Evolutionary conservation across 2,113 vertebrate genomes (phyloP), one percentile per base, ranked within the genome.

Genomic region (Tichodroma muraria): DNA sequence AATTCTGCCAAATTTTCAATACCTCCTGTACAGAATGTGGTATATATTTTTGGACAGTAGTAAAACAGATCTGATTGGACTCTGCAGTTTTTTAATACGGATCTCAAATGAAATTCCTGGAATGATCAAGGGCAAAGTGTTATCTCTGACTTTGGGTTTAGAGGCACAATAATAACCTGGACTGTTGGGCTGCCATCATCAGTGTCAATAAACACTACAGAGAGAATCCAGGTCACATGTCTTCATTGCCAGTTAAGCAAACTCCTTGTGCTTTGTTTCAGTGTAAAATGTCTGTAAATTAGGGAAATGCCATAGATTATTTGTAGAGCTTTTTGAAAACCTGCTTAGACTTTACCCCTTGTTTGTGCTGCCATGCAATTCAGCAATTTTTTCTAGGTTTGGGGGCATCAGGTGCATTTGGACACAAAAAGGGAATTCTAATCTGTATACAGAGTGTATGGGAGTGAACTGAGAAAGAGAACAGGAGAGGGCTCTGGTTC

Each of bases 301-400:
- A 20, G 1, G 1, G 38, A 53, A 81, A 49, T 52, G 19, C 8
- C 4, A 4, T 7, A 47, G 42, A 31, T 5, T 37, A 2, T 10
- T 6, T 23, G 37, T 20, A 56, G 42, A 35, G 33, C 11, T 37
- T 57, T 64, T 23, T 15, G 47, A 38, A 72, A 82, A 24, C 16
- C 18, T 33, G 6, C 15, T 31, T 47, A 15, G 2, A 16, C 6
- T 77, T 71, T 68, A 20, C 6, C 9, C 23, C 13, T 38, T 42
- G 21, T 82, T 75, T 65, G 31, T 57, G n/a, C 25, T 44, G 31
- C 13, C 9, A 5, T 13, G 13, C 0, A 1, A 8, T 81, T 81
- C 22, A 45, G 23, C 18, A 5, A 4, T 37, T 42, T 30, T 16
- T 56, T 61, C 19, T n/a, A 31, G n/a, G 13, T 63, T 64, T 72